Base-by-base conservation (phyloP, 1,140 invertebrate genomes). In the Planococcus citri region DNA sequence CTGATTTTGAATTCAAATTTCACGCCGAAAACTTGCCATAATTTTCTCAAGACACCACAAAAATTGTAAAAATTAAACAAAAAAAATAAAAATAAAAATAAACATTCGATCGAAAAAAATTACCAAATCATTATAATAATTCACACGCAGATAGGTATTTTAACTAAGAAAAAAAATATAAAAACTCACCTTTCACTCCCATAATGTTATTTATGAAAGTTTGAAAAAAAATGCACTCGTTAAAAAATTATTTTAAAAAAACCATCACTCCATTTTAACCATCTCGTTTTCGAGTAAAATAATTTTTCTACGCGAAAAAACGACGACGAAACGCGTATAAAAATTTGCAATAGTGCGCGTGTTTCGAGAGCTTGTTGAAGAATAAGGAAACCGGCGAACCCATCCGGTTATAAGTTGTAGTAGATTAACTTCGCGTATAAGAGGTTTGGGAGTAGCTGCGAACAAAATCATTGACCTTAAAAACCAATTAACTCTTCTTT, bases 381-480 rank as follows among this genome's bases (percentile, higher is more conserved):
- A 51, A 51, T 51, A 51, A 51, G 41, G 41, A 51, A 51, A 51
- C 41, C 41, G 41, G 41, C 41, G 3, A 51, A 51, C 41, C 41
- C 41, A 51, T 51, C 41, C 41, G 41, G 41, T 51, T 51, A 51
- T 51, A 51, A 51, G 41, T 20, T 51, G n/a, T 20, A 51, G 41
- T 51, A 51, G 41, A 51, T 51, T 14, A 51, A 51, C 41, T 14
- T n/a, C 17, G 41, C n/a, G n/a, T n/a, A n/a, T 51, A 17, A 20
- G 29, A 33, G 41, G 41, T 51, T 51, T 51, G 41, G 41, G 41
- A 51, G 41, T 51, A 51, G 41, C 17, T 51, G 41, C 41, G n/a
- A 51, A 51, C 41, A 51, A 51, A 51, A 51, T 51, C 41, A 51
- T 51, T 51, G 41, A 51, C 41, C 41, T 51, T 51, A 51, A 51